Percentiles rank a stretch among this genome's conserved stretches.
These are phyloP conservation scores for Zygogramma bicolorata DNA, from an alignment of 2,888 invertebrate genomes.

Conservation along the genomic window DNA sequence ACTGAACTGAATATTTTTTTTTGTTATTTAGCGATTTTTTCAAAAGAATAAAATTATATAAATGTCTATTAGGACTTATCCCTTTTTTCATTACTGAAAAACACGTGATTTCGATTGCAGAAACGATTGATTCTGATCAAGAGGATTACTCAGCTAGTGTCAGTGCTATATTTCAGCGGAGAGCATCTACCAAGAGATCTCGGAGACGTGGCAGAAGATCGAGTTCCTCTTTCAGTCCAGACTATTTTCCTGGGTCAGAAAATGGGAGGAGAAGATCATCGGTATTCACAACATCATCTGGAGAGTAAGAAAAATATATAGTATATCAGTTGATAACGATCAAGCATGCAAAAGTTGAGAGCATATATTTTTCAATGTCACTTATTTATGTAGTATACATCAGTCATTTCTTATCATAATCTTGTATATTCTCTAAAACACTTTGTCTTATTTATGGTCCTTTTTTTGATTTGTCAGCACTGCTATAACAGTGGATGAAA, in stretches of 20 bases:
- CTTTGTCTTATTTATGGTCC: not conserved
- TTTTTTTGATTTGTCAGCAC: slow-evolving; percentile 69
- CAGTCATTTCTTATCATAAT: too few species aligned
- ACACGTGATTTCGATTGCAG: not conserved
- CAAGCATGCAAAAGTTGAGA: not conserved
- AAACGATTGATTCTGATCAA: slow-evolving; percentile 75
- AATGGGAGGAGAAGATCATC: slow-evolving; percentile 74
- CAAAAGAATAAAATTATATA: too few species aligned
- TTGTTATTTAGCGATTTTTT: too few species aligned
- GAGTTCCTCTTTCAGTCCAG: slow-evolving; percentile 73
- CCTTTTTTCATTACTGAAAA: not conserved
- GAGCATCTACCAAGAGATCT: slow-evolving; percentile 80
- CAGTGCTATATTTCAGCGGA: slow-evolving; percentile 84
- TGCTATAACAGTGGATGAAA: slow-evolving; percentile 83
- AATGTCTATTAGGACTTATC: too few species aligned
- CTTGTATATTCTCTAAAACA: not conserved
- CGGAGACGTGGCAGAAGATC: slow-evolving; percentile 75
- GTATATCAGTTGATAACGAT: not conserved
- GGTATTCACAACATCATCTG: slow-evolving; percentile 88
- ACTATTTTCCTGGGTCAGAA: slow-evolving; percentile 59
- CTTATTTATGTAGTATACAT: too few species aligned
- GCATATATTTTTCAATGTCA: not conserved
- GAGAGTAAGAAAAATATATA: slow-evolving; percentile 75
- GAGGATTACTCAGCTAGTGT: slow-evolving; percentile 90
- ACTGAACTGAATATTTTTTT: too few species aligned